Conservation (phyloP, 1,140 invertebrate genomes). For the Daktulosphaira vitifoliae region DNA sequence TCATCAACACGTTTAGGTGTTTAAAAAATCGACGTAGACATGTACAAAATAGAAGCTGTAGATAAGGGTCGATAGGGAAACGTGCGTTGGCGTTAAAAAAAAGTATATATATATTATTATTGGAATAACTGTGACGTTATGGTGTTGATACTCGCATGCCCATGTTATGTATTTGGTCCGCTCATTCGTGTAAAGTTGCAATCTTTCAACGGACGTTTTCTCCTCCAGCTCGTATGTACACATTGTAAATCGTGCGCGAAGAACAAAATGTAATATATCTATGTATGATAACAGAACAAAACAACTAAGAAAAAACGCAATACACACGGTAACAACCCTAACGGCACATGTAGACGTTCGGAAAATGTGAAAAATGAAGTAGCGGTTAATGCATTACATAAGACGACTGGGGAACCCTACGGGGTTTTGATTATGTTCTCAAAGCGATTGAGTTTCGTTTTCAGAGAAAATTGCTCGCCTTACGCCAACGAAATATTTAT, state of each 20-base stretch:
- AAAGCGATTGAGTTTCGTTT: conserved; percentile 33
- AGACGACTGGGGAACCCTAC: conserved; percentile 15
- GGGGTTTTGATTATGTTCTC: conserved; percentile 33
- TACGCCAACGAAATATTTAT: not conserved
- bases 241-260: not conserved
- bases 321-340: not conserved
- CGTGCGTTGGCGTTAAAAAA: not conserved
- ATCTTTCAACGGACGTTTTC: conserved; percentile 28
- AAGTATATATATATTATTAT: conserved; percentile 7
- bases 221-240: not conserved
- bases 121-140: not conserved
- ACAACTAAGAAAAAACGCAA: not conserved
- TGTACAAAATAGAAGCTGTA: too few species aligned
- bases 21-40: too few species aligned
- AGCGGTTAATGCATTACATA: conserved; percentile 30
- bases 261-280: conserved; percentile 4
- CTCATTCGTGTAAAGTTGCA: conserved; percentile 27
- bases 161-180: not conserved
- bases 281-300: not conserved
- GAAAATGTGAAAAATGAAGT: conserved; percentile 34
- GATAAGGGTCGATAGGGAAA: not conserved
- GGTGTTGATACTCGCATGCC: too few species aligned
- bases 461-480: conserved; percentile 32
- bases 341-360: conserved; percentile 22
- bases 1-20: too few species aligned